A percentile compares a stretch with the other conserved stretches of the same genome.
phyloP scores from a whole-genome alignment of 2,888 invertebrate genomes.

The Drosophila niveifrons region DNA sequence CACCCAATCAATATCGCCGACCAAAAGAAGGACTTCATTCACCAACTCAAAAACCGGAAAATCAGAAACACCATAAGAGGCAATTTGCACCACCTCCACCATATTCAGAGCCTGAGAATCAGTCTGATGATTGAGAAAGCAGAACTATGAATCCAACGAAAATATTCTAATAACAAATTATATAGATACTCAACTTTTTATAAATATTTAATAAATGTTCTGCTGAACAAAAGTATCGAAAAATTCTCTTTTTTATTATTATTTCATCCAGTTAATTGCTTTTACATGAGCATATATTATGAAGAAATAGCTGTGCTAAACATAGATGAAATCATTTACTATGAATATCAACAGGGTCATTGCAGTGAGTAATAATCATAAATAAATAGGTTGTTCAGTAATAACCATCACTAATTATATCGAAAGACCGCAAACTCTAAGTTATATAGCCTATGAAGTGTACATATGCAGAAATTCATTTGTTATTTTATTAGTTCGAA shows the following conservation, averaged over 20 bases:
- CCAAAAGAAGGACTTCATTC: constrained; percentile 1
- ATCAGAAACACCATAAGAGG: background rate
- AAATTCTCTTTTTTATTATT: background rate
- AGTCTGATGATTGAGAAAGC: background rate
- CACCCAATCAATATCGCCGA: background rate
- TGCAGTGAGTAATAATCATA: background rate
- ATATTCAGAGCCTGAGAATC: constrained; percentile 7
- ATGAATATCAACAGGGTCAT: background rate
- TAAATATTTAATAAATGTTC: background rate
- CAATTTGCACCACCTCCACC: constrained; percentile 18
- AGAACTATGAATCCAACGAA: background rate
- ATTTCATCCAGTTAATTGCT: background rate
- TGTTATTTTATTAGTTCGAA: constrained; percentile 11
- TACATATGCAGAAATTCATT: background rate
- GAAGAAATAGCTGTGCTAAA: background rate
- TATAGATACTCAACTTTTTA: background rate
- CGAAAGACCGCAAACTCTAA: constrained; percentile 5
- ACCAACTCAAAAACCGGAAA: too few species aligned
- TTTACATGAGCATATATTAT: background rate
- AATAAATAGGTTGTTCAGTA: background rate
- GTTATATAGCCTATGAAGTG: background rate
- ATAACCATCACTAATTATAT: background rate
- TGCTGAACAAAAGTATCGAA: too few species aligned
- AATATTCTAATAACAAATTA: background rate
- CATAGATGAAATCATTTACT: background rate